Evolutionary conservation across 1,140 invertebrate species (phyloP).

Genomic region (Spodoptera frugiperda): DNA sequence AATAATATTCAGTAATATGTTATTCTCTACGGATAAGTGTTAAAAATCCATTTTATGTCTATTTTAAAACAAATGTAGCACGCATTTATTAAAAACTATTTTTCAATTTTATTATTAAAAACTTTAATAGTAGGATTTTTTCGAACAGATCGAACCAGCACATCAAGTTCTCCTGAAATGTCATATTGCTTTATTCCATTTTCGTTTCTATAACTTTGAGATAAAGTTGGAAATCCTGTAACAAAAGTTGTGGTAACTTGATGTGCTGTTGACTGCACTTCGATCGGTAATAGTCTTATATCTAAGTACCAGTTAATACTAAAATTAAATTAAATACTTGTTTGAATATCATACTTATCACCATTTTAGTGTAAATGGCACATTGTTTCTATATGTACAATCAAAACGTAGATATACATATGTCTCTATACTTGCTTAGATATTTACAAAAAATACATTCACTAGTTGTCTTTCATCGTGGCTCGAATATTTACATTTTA

Average conservation of each 20-base stretch:
- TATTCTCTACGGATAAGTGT: neutral
- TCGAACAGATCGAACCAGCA: neutral
- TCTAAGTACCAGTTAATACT: neutral
- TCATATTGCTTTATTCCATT: too few species aligned
- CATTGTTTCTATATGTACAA: constrained; percentile 39
- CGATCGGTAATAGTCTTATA: neutral
- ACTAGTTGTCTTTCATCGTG: constrained; percentile 47
- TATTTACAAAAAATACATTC: constrained; percentile 47
- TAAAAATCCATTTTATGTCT: neutral
- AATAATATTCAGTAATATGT: neutral
- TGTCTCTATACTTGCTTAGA: constrained; percentile 27
- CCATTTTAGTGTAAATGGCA: constrained; percentile 21
- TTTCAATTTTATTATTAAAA: neutral
- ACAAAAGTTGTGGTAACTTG: too few species aligned
- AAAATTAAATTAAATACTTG: constrained; percentile 14
- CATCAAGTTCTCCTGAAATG: too few species aligned
- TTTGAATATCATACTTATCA: constrained; percentile 2
- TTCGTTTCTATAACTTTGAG: neutral
- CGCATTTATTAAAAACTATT: neutral
- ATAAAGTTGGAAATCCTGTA: neutral
- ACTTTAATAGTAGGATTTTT: neutral
- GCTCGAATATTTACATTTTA: constrained; percentile 37
- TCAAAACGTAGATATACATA: constrained; percentile 15
- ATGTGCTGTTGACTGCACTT: neutral
- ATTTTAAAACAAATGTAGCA: constrained; percentile 21